These are phyloP conservation scores for Buathra laborator DNA, from an alignment of 2,888 invertebrate genomes.

Conservation along the genomic window DNA sequence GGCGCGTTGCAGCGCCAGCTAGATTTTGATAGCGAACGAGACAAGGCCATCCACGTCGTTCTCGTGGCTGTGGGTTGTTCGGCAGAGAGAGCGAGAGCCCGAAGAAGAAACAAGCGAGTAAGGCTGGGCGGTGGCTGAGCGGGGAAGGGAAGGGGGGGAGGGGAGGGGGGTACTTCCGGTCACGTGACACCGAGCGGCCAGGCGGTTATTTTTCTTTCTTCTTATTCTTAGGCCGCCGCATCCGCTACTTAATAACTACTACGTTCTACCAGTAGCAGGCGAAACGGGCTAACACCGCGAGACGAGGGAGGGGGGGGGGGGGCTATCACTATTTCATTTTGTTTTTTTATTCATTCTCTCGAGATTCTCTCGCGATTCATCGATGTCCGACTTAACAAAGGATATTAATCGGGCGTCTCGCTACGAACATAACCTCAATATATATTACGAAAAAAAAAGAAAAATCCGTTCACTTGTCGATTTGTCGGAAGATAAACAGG, in stretches of 20 bases:
- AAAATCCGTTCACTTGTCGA: no score
- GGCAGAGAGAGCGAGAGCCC: constrained; percentile 37
- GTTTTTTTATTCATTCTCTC: not conserved
- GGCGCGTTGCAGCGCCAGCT: constrained; percentile 69
- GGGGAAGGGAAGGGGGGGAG: constrained; percentile 69
- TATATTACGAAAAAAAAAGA: no score
- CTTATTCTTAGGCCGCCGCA: constrained; percentile 84
- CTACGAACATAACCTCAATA: no score
- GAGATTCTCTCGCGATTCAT: not conserved
- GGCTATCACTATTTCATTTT: constrained; percentile 43
- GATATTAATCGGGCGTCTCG: no score
- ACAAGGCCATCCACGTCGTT: constrained; percentile 74
- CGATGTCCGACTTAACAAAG: no score
- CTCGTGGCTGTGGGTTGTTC: constrained; percentile 37
- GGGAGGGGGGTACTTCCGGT: constrained; percentile 83
- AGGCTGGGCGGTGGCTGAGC: constrained; percentile 42
- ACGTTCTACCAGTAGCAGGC: constrained; percentile 73
- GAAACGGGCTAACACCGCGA: constrained; percentile 60
- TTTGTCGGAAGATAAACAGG: no score
- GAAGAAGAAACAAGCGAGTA: constrained; percentile 59
- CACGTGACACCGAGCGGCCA: constrained; percentile 82
- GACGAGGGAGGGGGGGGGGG: not conserved
- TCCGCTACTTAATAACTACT: constrained; percentile 82
- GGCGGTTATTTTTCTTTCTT: constrained; percentile 84
- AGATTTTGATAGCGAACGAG: constrained; percentile 75